Evolutionary conservation across 2,888 invertebrate species (phyloP).

Genomic region (Pegoplata infirma): DNA sequence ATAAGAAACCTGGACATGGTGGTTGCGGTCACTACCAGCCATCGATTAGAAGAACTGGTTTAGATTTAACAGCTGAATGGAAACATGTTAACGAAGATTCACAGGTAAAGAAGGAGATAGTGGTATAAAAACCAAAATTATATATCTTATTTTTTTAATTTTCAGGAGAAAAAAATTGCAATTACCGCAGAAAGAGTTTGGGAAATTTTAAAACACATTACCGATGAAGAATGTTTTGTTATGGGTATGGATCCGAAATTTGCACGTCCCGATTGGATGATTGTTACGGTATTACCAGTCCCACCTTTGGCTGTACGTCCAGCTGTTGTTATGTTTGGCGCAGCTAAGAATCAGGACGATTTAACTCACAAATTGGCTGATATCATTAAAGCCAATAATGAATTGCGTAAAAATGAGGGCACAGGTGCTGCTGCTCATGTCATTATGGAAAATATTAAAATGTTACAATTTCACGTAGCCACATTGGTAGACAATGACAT

Average conservation of each 20-base stretch:
- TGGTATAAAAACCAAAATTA: no score
- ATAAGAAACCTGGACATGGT: slow-evolving; percentile 86
- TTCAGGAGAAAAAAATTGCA: slow-evolving; percentile 90
- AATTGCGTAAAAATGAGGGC: slow-evolving; percentile 95
- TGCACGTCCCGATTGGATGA: slow-evolving; percentile 99
- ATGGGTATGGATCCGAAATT: slow-evolving; percentile 98
- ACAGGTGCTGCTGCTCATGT: slow-evolving; percentile 99
- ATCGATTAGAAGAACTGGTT: slow-evolving; percentile 90
- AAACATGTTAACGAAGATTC: slow-evolving; percentile 99
- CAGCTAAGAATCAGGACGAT: slow-evolving; percentile 99
- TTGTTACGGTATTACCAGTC: slow-evolving; percentile 97
- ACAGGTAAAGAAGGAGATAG: no score
- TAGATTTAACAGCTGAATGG: slow-evolving; percentile 98
- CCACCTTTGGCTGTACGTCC: slow-evolving; percentile 97
- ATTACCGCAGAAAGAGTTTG: slow-evolving; percentile 97
- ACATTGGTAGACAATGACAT: slow-evolving; percentile 99
- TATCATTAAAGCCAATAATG: slow-evolving; percentile 98
- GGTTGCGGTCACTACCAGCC: slow-evolving; percentile 99
- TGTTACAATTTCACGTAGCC: slow-evolving; percentile 99
- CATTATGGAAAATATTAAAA: slow-evolving; percentile 96
- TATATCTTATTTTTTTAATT: no score
- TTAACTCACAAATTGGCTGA: slow-evolving; percentile 99
- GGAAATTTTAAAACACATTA: slow-evolving; percentile 97
- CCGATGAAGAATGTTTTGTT: slow-evolving; percentile 97
- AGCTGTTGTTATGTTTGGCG: slow-evolving; percentile 98